Conservation (phyloP, 2,888 invertebrate genomes). For the Tuta absoluta region DNA sequence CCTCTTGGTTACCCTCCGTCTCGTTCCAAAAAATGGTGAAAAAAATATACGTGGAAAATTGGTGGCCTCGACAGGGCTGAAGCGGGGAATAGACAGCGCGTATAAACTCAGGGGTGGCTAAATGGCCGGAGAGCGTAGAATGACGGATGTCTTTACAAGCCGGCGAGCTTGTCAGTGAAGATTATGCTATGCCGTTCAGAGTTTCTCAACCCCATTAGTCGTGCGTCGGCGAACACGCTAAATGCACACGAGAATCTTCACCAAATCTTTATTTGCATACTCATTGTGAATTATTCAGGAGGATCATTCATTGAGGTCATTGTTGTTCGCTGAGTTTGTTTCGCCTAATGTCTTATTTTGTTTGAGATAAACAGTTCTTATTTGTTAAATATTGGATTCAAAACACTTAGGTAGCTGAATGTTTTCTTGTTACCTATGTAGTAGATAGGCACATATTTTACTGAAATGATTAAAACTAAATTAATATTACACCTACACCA, state of each 20-base stretch:
- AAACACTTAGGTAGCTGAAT: too few relatives aligned
- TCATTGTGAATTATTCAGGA: constrained; percentile 3
- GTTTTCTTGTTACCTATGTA: too few relatives aligned
- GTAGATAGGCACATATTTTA: too few relatives aligned
- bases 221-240: constrained; percentile 1
- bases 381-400: too few relatives aligned
- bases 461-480: too few relatives aligned
- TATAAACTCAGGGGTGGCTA: constrained; percentile 59
- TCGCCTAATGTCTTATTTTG: not conserved
- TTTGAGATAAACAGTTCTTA: too few relatives aligned
- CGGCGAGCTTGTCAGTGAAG: constrained; percentile 64
- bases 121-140: constrained; percentile 63
- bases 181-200: constrained; percentile 42
- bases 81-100: constrained; percentile 52
- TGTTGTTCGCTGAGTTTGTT: not conserved
- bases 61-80: constrained; percentile 28
- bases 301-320: not conserved
- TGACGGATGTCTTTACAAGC: constrained; percentile 79
- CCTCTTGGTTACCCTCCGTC: constrained; percentile 25
- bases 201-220: constrained; percentile 49
- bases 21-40: not conserved
- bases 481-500: too few relatives aligned
- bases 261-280: constrained; percentile 9
- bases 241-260: not conserved
- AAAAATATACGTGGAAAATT: constrained; percentile 16